phyloP scores from a whole-genome alignment of 2,888 invertebrate genomes.

The Pyrrhia umbra region DNA sequence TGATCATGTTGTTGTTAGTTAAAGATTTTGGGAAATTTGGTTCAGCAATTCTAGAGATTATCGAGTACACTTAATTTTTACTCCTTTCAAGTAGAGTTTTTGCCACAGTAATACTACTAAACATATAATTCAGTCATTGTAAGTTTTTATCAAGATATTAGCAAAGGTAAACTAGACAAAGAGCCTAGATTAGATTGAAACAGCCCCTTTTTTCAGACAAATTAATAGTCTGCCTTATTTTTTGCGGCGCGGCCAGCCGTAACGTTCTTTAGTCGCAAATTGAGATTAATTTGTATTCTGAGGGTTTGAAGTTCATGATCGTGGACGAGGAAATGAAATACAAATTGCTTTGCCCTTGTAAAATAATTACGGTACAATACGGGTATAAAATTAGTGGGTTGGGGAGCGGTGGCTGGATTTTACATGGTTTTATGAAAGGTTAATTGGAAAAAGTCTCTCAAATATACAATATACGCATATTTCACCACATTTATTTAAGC shows the following conservation, averaged over 20 bases:
- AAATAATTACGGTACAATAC: conserved; percentile 53
- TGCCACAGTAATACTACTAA: neutral
- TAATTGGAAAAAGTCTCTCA: neutral
- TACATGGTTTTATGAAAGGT: conserved; percentile 7
- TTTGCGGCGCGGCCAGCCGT: conserved; percentile 21
- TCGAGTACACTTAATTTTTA: too few species aligned
- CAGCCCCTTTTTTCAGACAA: conserved; percentile 11
- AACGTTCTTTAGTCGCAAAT: conserved; percentile 37
- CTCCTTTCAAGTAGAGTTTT: too few species aligned
- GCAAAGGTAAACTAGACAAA: neutral
- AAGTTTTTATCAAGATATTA: neutral
- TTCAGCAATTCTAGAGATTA: too few species aligned
- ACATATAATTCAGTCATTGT: too few species aligned
- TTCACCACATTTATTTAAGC: too few species aligned
- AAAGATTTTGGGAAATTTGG: too few species aligned
- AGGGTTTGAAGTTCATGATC: conserved; percentile 43
- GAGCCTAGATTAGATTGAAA: conserved; percentile 7
- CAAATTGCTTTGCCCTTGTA: conserved; percentile 47
- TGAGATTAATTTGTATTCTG: conserved; percentile 55
- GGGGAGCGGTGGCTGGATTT: neutral
- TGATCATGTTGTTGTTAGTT: too few species aligned
- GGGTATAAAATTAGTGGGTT: conserved; percentile 12
- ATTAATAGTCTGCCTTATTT: conserved; percentile 22
- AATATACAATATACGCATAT: neutral
- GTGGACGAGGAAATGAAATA: conserved; percentile 53